Conservation (phyloP, 2,797 vertebrate genomes). For the Halcyon chelicuti region DNA sequence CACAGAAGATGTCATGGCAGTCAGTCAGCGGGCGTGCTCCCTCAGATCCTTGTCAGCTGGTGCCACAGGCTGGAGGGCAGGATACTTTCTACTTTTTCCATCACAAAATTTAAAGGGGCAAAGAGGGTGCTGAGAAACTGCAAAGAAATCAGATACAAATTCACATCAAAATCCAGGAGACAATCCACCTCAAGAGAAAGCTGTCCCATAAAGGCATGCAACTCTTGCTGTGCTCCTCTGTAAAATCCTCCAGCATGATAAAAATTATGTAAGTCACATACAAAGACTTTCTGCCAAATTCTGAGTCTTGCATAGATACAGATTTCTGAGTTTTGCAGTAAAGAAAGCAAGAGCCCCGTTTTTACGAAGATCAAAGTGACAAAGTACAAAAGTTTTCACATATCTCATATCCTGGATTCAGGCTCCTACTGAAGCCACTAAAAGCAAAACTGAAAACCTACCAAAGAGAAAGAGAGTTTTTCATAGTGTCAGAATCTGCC, state of each 20-base stretch:
- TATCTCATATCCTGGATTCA: background rate
- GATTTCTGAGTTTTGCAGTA: background rate
- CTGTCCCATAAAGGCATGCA: background rate
- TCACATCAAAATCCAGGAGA: conserved; percentile 31
- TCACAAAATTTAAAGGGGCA: conserved; percentile 97
- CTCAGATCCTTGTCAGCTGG: conserved; percentile 95
- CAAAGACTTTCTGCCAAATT: background rate
- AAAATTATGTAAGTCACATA: rapidly evolving
- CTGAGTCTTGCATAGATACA: background rate
- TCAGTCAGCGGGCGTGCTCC: conserved; percentile 43
- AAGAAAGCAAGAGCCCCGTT: background rate
- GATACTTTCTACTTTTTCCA: conserved; percentile 99
- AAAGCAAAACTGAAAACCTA: background rate
- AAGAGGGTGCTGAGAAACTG: conserved; percentile 99
- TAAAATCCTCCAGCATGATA: background rate
- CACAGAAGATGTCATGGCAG: conserved; percentile 80
- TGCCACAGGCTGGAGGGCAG: conserved; percentile 98
- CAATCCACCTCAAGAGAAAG: background rate
- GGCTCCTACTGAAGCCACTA: background rate
- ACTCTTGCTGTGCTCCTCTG: background rate
- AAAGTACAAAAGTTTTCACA: background rate
- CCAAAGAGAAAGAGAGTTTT: background rate
- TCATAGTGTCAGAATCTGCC: background rate
- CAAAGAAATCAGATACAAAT: conserved; percentile 60
- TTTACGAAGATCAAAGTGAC: background rate